phyloP scores from a whole-genome alignment of 2,888 invertebrate species.

The Sepiola atlantica region DNA sequence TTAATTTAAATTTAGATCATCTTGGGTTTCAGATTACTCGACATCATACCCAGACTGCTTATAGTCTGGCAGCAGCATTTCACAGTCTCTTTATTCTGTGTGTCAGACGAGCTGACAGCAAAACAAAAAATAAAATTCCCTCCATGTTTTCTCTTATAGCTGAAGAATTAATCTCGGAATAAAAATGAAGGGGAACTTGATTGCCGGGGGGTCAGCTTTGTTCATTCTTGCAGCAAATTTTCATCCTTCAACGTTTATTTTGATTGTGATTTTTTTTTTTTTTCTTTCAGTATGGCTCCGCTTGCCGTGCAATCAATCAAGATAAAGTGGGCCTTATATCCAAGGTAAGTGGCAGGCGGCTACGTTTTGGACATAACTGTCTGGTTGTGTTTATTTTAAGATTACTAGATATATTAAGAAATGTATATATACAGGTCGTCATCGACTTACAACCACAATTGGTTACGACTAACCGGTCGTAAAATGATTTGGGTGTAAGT shows the following conservation, averaged over 20 bases:
- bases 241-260: background rate
- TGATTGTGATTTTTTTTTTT: conserved; percentile 49
- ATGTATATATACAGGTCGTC: no score
- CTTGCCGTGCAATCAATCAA: conserved; percentile 80
- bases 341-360: background rate
- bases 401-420: no score
- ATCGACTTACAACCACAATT: no score
- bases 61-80: no score
- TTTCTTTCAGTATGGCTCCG: conserved; percentile 85
- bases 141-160: background rate
- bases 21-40: no score
- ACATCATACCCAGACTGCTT: no score
- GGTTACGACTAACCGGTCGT: no score
- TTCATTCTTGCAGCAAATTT: background rate
- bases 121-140: background rate
- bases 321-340: conserved; percentile 59
- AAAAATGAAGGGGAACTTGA: background rate
- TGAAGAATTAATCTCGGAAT: background rate
- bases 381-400: no score
- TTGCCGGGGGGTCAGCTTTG: background rate
- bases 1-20: no score
- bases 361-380: background rate
- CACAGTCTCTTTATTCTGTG: no score
- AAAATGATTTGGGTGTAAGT: no score
- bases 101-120: no score